Evolutionary conservation across 2,113 vertebrate genomes (phyloP).

Genomic region (Scatophagus argus): DNA sequence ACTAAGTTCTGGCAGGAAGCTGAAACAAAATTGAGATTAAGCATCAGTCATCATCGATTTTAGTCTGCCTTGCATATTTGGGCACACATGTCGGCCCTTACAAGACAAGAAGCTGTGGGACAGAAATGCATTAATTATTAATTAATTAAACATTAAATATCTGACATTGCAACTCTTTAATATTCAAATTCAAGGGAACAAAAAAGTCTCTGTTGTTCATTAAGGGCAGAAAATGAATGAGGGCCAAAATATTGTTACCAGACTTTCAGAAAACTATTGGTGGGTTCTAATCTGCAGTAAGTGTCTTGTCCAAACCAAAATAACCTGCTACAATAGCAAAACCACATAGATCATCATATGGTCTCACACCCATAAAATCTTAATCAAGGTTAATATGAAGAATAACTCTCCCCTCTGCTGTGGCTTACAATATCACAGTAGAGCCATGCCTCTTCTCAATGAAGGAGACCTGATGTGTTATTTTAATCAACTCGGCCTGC

Average conservation of each 20-base stretch:
- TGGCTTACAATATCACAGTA: conserved; percentile 49
- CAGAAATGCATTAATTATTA: too few relatives aligned
- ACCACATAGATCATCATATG: conserved; percentile 14
- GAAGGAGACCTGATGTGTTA: conserved; percentile 78
- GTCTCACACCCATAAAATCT: conserved; percentile 41
- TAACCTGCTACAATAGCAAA: not conserved
- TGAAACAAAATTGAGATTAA: not conserved
- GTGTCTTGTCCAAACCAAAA: not conserved
- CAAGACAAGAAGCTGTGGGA: not conserved
- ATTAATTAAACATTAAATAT: too few relatives aligned
- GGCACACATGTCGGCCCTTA: not conserved
- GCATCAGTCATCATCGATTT: not conserved
- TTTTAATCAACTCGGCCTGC: conserved; percentile 81
- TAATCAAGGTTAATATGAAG: conserved; percentile 63
- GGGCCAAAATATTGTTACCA: not conserved
- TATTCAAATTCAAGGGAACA: not conserved
- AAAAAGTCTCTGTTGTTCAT: too few relatives aligned
- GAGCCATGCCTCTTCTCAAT: conserved; percentile 66
- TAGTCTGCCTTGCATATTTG: not conserved
- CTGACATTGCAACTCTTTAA: not conserved
- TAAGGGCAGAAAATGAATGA: not conserved
- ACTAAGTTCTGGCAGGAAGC: not conserved
- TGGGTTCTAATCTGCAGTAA: not conserved
- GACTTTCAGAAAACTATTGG: not conserved
- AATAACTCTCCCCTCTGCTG: conserved; percentile 48